These are phyloP conservation scores for Lycophotia porphyrea DNA, from an alignment of 2,888 invertebrate genomes.

Conservation along the genomic window DNA sequence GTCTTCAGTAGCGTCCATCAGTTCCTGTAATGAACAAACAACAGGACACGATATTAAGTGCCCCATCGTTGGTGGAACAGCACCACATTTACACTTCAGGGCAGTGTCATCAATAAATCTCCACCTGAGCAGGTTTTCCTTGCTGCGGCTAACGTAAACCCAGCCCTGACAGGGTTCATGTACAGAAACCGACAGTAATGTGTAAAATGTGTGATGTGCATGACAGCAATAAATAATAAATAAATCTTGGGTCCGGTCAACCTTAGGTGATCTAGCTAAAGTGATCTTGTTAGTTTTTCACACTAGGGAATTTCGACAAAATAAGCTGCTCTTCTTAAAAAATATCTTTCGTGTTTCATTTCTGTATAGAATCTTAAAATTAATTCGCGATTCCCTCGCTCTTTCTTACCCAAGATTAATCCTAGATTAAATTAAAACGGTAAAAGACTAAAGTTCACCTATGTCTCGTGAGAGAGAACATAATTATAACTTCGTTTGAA, in stretches of 20 bases:
- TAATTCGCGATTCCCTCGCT: background rate
- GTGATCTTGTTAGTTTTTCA: background rate
- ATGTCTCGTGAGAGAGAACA: background rate
- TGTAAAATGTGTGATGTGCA: no score
- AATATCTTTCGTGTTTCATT: background rate
- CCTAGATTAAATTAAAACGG: slow-evolving; percentile 9
- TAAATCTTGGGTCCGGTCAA: background rate
- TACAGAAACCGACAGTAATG: no score
- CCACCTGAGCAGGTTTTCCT: background rate
- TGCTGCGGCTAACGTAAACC: background rate
- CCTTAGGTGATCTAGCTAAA: background rate
- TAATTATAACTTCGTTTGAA: slow-evolving; percentile 25
- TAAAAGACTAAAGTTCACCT: slow-evolving; percentile 9
- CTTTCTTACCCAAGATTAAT: slow-evolving; percentile 5
- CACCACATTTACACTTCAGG: background rate
- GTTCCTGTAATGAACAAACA: background rate
- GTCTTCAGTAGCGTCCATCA: background rate
- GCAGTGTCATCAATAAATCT: background rate
- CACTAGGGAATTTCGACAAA: background rate
- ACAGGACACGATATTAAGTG: background rate
- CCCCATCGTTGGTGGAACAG: background rate
- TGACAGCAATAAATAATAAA: no score
- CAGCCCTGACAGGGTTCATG: no score
- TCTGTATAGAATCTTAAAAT: background rate
- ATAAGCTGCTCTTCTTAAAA: background rate